These are phyloP conservation scores for Galbula dea DNA, from an alignment of 2,113 vertebrate species.

Conservation along the genomic window DNA sequence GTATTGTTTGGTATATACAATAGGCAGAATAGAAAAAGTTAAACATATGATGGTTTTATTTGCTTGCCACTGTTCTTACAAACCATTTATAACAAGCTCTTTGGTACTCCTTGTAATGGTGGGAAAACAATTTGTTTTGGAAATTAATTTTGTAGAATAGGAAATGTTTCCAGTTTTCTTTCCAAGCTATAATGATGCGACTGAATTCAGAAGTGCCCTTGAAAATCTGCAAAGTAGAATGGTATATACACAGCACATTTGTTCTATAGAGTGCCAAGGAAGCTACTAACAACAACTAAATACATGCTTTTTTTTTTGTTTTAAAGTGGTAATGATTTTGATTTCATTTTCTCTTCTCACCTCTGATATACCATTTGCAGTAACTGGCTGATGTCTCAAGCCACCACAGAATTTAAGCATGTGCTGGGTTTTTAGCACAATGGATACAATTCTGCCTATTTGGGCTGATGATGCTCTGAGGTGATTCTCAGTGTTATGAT, in stretches of 20 bases:
- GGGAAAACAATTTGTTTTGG: background rate
- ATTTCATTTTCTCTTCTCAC: background rate
- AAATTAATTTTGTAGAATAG: slow-evolving; percentile 23
- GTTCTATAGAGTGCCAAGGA: background rate
- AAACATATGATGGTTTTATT: slow-evolving; percentile 21
- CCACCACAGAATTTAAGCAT: background rate
- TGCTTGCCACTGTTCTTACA: background rate
- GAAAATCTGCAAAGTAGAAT: slow-evolving; percentile 1
- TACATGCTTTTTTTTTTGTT: background rate
- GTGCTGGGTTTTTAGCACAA: background rate
- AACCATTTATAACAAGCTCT: background rate
- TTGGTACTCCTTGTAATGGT: background rate
- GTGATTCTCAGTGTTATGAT: background rate
- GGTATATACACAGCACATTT: background rate
- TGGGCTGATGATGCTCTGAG: background rate
- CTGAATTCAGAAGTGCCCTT: slow-evolving; percentile 34
- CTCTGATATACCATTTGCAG: background rate
- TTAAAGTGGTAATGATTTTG: background rate
- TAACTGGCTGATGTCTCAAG: background rate
- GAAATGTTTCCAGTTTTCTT: slow-evolving; percentile 38
- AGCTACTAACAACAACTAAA: background rate
- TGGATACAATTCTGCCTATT: background rate
- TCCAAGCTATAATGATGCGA: background rate
- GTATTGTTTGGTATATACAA: background rate
- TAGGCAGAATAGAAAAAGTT: background rate